These are phyloP conservation scores for Microcebus lehilahytsara DNA, from an alignment of 2,113 vertebrate genomes.

Conservation along the genomic window DNA sequence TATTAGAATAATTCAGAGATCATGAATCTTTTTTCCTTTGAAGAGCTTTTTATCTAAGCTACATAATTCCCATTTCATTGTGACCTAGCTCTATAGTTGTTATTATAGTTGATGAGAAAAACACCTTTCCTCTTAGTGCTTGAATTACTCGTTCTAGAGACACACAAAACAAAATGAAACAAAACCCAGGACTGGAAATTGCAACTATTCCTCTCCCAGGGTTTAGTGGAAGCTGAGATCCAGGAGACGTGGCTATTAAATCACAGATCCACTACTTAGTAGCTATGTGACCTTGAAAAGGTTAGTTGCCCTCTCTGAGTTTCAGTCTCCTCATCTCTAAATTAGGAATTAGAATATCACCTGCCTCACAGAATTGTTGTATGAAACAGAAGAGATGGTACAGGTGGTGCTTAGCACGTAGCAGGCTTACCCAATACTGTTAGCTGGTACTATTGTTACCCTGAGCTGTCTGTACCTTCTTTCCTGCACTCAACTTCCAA, in stretches of 20 bases:
- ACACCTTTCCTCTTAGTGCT: not conserved
- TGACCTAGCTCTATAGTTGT: not conserved
- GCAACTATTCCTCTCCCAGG: not conserved
- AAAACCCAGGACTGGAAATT: not conserved
- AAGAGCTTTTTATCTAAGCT: not conserved
- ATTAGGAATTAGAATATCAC: not conserved
- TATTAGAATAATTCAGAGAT: not conserved
- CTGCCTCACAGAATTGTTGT: not conserved
- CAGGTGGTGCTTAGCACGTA: not conserved
- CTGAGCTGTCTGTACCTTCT: not conserved
- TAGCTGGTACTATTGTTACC: not conserved
- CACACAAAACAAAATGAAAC: not conserved
- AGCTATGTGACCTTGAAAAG: not conserved
- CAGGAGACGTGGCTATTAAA: not conserved
- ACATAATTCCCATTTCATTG: not conserved
- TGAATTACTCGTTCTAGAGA: not conserved
- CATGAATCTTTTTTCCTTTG: not conserved
- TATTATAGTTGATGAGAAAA: not conserved
- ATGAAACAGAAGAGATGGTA: not conserved
- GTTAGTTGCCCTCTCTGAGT: not conserved
- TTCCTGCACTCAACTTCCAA: not conserved
- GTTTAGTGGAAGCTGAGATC: not conserved
- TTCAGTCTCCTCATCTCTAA: not conserved
- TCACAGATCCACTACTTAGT: not conserved
- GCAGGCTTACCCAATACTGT: not conserved